Percentiles rank a stretch among this genome's conserved stretches.
Evolutionary conservation across 2,113 vertebrate genomes (phyloP).

Genomic region (Zapus hudsonius): DNA sequence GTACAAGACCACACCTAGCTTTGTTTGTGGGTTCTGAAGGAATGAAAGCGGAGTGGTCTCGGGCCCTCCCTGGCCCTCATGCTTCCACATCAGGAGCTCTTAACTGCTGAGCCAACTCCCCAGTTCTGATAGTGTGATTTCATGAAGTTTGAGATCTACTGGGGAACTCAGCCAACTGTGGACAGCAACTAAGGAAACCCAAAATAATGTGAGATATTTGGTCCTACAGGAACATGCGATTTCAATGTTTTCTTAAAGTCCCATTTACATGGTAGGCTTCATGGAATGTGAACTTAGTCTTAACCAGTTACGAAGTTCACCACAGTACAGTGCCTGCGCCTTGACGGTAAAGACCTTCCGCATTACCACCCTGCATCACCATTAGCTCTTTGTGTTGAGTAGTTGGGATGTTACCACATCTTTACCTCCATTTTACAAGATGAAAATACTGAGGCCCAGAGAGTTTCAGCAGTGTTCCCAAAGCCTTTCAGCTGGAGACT

Average conservation of each 20-base stretch:
- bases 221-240: neutral
- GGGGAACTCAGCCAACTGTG: too few relatives aligned
- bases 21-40: too few relatives aligned
- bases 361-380: neutral
- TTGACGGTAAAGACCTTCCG: neutral
- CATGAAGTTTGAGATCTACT: fast-evolving
- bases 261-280: too few relatives aligned
- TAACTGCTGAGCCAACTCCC: too few relatives aligned
- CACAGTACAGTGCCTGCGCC: too few relatives aligned
- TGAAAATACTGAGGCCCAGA: neutral
- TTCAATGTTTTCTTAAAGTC: neutral
- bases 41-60: too few relatives aligned
- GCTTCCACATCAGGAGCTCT: too few relatives aligned
- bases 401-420: neutral
- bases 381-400: neutral
- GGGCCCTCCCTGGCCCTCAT: too few relatives aligned
- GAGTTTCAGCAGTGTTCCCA: neutral
- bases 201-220: neutral
- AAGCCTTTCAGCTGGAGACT: neutral
- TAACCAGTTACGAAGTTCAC: neutral
- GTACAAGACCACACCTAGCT: too few relatives aligned
- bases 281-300: neutral
- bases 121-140: too few relatives aligned
- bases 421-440: neutral
- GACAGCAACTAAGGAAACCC: neutral